A percentile compares a stretch with the other conserved stretches of the same genome.
These are phyloP conservation scores for Nineta flava DNA, from an alignment of 2,888 invertebrate genomes.

Conservation along the genomic window DNA sequence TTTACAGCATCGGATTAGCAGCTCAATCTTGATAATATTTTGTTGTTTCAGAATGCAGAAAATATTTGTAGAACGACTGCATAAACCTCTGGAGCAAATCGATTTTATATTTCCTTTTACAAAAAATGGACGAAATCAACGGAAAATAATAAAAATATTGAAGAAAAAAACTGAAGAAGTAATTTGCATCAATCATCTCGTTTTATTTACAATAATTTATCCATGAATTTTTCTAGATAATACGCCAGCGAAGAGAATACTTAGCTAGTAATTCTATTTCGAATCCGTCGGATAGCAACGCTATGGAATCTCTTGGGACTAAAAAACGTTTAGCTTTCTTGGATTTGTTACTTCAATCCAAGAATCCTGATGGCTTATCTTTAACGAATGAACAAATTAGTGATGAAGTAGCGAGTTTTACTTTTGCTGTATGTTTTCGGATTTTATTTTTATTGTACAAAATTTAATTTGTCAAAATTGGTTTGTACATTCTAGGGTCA, in stretches of 20 bases:
- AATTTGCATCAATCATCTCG: not conserved
- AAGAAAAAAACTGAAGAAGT: not conserved
- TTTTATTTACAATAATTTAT: not conserved
- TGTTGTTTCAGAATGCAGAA: not conserved
- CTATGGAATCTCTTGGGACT: not conserved
- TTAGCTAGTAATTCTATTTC: not conserved
- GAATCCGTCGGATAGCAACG: not conserved
- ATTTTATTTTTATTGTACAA: too few species aligned
- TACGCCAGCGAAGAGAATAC: not conserved
- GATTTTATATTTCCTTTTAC: not conserved
- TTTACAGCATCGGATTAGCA: too few species aligned
- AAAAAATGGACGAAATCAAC: not conserved
- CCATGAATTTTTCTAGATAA: not conserved
- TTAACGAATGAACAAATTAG: constrained; percentile 41
- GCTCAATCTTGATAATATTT: too few species aligned
- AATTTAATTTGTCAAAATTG: not conserved
- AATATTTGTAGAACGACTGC: not conserved
- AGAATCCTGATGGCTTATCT: constrained; percentile 38
- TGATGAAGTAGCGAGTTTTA: constrained; percentile 48
- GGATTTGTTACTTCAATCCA: constrained; percentile 41
- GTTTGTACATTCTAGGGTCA: constrained; percentile 1
- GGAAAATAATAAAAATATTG: not conserved
- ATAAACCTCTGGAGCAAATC: not conserved
- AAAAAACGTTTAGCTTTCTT: constrained; percentile 49
- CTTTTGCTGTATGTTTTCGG: constrained; percentile 41